A percentile compares a stretch with the other conserved stretches of the same genome.
Evolutionary conservation across 2,113 vertebrate genomes (phyloP).

Genomic region (Callopanchax toddi): DNA sequence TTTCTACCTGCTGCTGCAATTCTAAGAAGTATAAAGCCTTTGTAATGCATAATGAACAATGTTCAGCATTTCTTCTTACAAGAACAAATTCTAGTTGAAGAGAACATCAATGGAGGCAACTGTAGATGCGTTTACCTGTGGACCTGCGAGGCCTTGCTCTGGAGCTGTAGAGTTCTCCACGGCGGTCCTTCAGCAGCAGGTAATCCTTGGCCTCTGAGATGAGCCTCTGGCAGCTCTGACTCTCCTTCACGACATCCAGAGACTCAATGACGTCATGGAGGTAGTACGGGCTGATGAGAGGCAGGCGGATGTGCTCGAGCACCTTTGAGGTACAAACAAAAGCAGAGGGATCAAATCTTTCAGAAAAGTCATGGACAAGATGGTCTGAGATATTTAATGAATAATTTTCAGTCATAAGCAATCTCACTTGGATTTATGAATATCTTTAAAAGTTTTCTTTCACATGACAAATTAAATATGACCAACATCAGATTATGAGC

Average conservation of each 20-base stretch:
- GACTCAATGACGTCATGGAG: constrained; percentile 83
- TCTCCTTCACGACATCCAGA: constrained; percentile 79
- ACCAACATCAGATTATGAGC: too few relatives aligned
- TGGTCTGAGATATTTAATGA: too few relatives aligned
- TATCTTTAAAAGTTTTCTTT: neutral
- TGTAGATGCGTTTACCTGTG: constrained; percentile 73
- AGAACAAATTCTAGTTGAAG: too few relatives aligned
- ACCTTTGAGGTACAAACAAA: constrained; percentile 64
- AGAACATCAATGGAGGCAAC: too few relatives aligned
- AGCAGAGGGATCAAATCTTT: too few relatives aligned
- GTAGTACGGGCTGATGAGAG: constrained; percentile 84
- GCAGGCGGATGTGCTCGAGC: constrained; percentile 80
- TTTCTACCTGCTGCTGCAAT: too few relatives aligned
- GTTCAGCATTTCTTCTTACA: too few relatives aligned
- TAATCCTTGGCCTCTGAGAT: constrained; percentile 85
- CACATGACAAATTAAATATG: neutral
- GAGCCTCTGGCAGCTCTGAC: constrained; percentile 77
- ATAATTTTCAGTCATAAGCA: too few relatives aligned
- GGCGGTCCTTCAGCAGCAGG: constrained; percentile 82
- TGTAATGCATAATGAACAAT: too few relatives aligned
- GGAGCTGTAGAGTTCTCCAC: constrained; percentile 79
- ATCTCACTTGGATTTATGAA: too few relatives aligned
- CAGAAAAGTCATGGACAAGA: too few relatives aligned
- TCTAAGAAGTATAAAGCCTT: too few relatives aligned
- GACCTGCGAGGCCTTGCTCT: constrained; percentile 78